Base-by-base conservation (phyloP, 2,888 invertebrate species). In the Oxytorus armatus region DNA sequence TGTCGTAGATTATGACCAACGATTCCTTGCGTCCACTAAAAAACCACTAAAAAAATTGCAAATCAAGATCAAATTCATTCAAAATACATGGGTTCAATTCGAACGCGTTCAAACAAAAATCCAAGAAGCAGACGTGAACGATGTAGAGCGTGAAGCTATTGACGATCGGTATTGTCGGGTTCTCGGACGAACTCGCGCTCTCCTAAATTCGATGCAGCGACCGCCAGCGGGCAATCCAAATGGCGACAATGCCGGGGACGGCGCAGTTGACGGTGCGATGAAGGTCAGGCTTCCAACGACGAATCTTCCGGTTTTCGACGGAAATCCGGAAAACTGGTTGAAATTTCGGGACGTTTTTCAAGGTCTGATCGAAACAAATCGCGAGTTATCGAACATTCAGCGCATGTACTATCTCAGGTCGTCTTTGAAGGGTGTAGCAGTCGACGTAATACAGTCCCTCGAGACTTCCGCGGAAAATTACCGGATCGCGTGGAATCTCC, bases 401-500 rank as follows among this genome's bases (percentile, higher is more conserved):
- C 49, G 70, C 8, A 72, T 77, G 21, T 68, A 68, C 18, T 14
- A 80, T 59, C 59, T 80, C 16, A 36, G 39, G 10, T 72, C 76
- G 39, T 65, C 72, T 10, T 36, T 80, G 3, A 65, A 51, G 25
- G 66, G 70, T 0, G 49, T 29, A 14, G 80, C 72, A 14, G 76
- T 66, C 1, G 80, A 77, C 5, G 66, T 80, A 1, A 59, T 77
- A 8, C 57, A 51, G 1, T 59, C 68, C 1, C 25, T 80, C 18
- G 59, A 51, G 23, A 51, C 51, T 23, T 51, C 51, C 21, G 11
- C 51, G 21, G 51, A 23, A 21, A 51, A 51, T 47, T 76, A 76
- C 8, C 10, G n/a, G n/a, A 75, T 65, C 39, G 79, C 75, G n/a
- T 79, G 75, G 75, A 51, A 75, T 49, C 42, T 79, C 16, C 10